These are phyloP conservation scores for Oreochromis spilurus DNA, from an alignment of 2,113 vertebrate species.

Conservation along the genomic window DNA sequence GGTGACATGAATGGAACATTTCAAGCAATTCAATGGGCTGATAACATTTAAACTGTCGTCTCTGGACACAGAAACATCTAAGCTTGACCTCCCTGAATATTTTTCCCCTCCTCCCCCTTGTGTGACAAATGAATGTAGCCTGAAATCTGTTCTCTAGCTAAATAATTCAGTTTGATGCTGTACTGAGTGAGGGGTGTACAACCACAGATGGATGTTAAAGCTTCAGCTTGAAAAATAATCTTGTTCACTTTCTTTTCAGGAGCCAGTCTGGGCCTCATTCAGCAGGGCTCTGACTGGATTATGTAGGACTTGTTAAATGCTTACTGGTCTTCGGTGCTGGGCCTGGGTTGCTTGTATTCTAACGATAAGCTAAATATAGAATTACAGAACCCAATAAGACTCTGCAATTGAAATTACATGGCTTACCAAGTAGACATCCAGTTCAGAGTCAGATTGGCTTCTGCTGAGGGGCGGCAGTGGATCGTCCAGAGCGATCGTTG, in stretches of 20 bases:
- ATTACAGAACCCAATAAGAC: not conserved
- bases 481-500: constrained; percentile 83
- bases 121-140: not conserved
- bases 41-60: not conserved
- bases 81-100: not conserved
- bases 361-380: not conserved
- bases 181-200: not conserved
- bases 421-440: constrained; percentile 90
- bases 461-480: constrained; percentile 73
- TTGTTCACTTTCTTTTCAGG: not conserved
- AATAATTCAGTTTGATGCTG: not conserved
- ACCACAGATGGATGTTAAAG: not conserved
- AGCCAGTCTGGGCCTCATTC: not conserved
- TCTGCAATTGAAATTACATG: not conserved
- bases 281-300: not conserved
- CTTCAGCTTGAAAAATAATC: not conserved
- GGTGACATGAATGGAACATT: not conserved
- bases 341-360: not conserved
- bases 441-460: constrained; percentile 78
- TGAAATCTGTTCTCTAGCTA: not conserved
- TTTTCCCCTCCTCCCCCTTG: not conserved
- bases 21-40: not conserved
- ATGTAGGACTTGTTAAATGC: not conserved
- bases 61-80: not conserved
- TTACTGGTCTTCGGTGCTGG: not conserved